These are phyloP conservation scores for Ips nitidus DNA, from an alignment of 1,140 invertebrate species.

Conservation along the genomic window DNA sequence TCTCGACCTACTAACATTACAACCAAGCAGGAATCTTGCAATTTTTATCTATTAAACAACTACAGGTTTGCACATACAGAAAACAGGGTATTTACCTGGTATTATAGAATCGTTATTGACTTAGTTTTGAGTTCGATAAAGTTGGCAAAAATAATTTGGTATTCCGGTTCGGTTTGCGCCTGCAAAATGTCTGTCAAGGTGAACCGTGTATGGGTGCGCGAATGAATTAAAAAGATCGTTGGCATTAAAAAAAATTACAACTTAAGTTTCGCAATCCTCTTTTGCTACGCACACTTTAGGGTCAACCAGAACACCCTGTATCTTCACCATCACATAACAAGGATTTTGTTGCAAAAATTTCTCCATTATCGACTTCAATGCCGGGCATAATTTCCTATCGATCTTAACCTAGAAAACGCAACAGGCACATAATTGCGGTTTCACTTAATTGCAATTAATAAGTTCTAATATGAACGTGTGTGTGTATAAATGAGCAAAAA, in stretches of 20 bases:
- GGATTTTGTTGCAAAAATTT: too few relatives aligned
- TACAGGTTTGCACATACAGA: too few relatives aligned
- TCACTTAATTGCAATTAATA: conserved; percentile 25
- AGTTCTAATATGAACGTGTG: conserved; percentile 18
- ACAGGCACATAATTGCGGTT: conserved; percentile 7
- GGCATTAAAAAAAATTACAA: not conserved
- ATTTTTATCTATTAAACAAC: too few relatives aligned
- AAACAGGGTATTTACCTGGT: too few relatives aligned
- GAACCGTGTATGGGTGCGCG: conserved; percentile 12
- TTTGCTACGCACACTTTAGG: too few relatives aligned
- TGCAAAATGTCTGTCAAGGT: conserved; percentile 23
- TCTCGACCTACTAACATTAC: not conserved
- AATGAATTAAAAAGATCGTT: conserved; percentile 25
- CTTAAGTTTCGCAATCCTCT: not conserved
- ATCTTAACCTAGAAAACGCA: conserved; percentile 18
- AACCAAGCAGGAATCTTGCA: not conserved
- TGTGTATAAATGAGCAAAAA: conserved; percentile 11
- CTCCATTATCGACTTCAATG: too few relatives aligned
- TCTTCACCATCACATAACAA: too few relatives aligned
- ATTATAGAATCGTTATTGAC: too few relatives aligned
- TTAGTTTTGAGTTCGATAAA: not conserved
- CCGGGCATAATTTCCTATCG: too few relatives aligned
- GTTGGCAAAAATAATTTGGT: conserved; percentile 7
- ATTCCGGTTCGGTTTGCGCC: conserved; percentile 13
- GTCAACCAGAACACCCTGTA: too few relatives aligned